A percentile compares a stretch with the other conserved stretches of the same genome.
Conservation (phyloP, 1,140 invertebrate species). For the Phenacoccus solenopsis region DNA sequence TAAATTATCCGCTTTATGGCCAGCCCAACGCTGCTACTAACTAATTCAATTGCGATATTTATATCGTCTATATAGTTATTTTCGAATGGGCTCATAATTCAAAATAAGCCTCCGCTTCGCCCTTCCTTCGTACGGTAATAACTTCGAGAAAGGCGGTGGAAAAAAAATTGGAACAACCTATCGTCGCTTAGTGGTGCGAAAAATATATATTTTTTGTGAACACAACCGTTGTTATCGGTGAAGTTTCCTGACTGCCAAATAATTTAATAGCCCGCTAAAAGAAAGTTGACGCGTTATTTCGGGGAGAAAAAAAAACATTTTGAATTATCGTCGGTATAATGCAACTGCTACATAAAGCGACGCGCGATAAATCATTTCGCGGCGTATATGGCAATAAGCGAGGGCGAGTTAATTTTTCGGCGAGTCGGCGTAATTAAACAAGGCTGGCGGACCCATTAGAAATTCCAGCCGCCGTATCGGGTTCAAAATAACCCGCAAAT, state of each 20-base stretch:
- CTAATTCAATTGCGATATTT: slow-evolving; percentile 18
- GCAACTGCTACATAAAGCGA: neutral
- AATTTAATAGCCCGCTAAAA: neutral
- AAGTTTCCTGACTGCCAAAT: slow-evolving; percentile 1
- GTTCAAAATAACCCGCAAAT: no score
- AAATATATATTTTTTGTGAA: neutral
- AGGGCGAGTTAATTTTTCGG: no score
- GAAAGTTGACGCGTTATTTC: neutral
- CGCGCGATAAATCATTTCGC: neutral
- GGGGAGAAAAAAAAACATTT: neutral
- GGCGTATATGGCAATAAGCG: no score
- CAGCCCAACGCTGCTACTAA: slow-evolving; percentile 12
- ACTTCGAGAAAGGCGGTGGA: neutral
- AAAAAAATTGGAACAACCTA: slow-evolving; percentile 3
- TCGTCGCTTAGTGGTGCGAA: neutral
- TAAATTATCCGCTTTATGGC: slow-evolving; percentile 16
- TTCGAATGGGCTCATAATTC: slow-evolving; percentile 14
- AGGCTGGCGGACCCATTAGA: no score
- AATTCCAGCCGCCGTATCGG: no score
- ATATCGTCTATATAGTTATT: slow-evolving; percentile 18
- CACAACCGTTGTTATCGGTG: neutral
- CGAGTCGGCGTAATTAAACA: no score
- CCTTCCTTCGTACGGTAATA: neutral
- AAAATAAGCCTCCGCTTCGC: slow-evolving; percentile 7
- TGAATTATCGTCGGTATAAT: neutral